Evolutionary conservation across 2,797 vertebrate genomes (phyloP), one percentile per base, ranked within the genome.

Genomic region (Diplodus sargus): DNA sequence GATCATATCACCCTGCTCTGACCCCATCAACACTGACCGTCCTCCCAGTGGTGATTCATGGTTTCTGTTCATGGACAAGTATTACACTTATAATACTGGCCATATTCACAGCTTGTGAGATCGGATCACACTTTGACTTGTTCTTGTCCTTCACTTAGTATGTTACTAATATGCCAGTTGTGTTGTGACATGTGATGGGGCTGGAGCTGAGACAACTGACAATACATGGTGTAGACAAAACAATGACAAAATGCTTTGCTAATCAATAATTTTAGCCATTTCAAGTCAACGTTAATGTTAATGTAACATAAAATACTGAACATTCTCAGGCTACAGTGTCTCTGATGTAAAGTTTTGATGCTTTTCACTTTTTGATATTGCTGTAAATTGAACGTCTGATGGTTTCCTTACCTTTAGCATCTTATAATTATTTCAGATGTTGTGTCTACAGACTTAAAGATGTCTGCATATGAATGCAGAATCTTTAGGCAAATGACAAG

Each of bases 1-100:
- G 85, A 92, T 92, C 79, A 80, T 75, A 86, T 87, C 81, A 66
- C 59, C 62, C 59, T 15, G 62, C 84, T 70, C 34, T 84, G 85
- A 90, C 84, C 87, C 72, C 4, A 76, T 89, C 90, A 87, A 79
- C 83, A 68, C 72, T 48, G 65, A 23, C 59, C 5, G 61, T 69
- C 53, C 63, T 51, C 42, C 61, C 62, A 16, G 4, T 10, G 45
- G 28, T 25, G 73, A 79, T 76, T 70, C 53, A 83, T 53, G 58
- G 52, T 42, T 73, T 56, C 42, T 74, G 52, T 53, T 48, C 67
- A 69, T 60, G 49, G 58, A 59, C 65, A 75, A 69, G 28, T 43
- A 60, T 66, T 34, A 77, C 43, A 34, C 75, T 34, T 65, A 52
- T 42, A 48, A 74, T 47, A 43, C 47, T 59, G 39, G 39, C 45